Percentiles rank a stretch among this genome's conserved stretches.
Evolutionary conservation across 2,797 vertebrate species (phyloP).

Genomic region (Poeciliopsis infans): DNA sequence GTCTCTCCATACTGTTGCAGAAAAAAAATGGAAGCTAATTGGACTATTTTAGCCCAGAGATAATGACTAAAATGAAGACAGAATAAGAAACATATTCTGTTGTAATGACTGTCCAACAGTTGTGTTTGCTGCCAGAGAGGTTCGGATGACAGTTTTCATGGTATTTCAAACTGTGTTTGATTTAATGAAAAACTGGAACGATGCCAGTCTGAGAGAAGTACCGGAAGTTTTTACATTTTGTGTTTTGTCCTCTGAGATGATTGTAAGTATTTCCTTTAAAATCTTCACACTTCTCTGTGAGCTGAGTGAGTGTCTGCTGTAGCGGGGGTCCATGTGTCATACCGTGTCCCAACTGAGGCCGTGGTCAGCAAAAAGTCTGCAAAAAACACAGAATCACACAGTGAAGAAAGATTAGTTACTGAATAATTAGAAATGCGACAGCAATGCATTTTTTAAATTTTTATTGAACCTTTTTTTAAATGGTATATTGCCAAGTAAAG

Average conservation of each 20-base stretch:
- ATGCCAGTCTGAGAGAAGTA: conserved; percentile 20
- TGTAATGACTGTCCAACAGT: background rate
- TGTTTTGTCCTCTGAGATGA: conserved; percentile 6
- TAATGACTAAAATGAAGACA: conserved; percentile 8
- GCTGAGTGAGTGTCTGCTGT: conserved; percentile 9
- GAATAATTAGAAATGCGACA: background rate
- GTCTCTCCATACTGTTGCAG: background rate
- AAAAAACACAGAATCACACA: conserved; percentile 7
- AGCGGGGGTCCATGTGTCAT: conserved; percentile 13
- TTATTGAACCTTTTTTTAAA: background rate
- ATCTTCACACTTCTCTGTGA: background rate
- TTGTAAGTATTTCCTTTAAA: conserved; percentile 15
- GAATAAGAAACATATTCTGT: background rate
- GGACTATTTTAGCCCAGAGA: background rate
- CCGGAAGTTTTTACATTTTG: conserved; percentile 19
- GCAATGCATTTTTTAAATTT: background rate
- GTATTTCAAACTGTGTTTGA: conserved; percentile 13
- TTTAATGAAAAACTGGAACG: conserved; percentile 2
- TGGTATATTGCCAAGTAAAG: background rate
- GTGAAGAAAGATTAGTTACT: background rate
- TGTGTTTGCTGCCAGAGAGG: conserved; percentile 25
- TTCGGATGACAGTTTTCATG: conserved; percentile 31
- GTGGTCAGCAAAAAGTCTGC: conserved; percentile 71
- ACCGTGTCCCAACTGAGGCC: conserved; percentile 17
- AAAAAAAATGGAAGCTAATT: background rate